These are phyloP conservation scores for Haliclystus octoradiatus DNA, from an alignment of 30 jellyfish, hydroid and myxozoan species.

Conservation along the genomic window DNA sequence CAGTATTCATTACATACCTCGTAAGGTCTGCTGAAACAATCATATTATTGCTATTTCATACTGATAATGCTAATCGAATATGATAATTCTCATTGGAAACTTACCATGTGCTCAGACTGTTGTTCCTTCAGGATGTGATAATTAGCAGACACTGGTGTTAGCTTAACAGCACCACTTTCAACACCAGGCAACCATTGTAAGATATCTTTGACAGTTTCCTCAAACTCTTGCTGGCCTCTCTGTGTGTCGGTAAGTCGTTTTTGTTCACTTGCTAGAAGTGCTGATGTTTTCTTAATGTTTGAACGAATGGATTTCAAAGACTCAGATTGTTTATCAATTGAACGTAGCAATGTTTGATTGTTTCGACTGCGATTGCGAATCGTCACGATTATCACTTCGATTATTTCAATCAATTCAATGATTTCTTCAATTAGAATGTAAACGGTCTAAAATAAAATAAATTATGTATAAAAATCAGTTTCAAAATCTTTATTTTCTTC, in stretches of 20 bases:
- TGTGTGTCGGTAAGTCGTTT: conserved; percentile 13
- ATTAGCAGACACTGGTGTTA: conserved; percentile 84
- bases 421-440: conserved; percentile 53
- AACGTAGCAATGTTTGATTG: conserved; percentile 23
- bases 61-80: too few relatives aligned
- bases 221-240: conserved; percentile 27
- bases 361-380: conserved; percentile 22
- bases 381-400: conserved; percentile 47
- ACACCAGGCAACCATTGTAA: conserved; percentile 43
- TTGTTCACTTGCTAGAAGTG: conserved; percentile 41
- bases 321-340: conserved; percentile 26
- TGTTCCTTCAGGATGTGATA: conserved; percentile 49
- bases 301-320: conserved; percentile 29
- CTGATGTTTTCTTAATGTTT: conserved; percentile 10
- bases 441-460: conserved; percentile 20
- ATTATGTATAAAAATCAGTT: too few relatives aligned
- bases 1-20: too few relatives aligned
- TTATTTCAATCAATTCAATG: conserved; percentile 46
- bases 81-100: too few relatives aligned
- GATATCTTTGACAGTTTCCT: conserved; percentile 26
- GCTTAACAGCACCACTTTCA: conserved; percentile 58
- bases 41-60: too few relatives aligned
- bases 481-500: too few relatives aligned
- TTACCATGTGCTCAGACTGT: conserved; percentile 32
- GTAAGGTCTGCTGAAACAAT: too few relatives aligned